These are phyloP conservation scores for Tanytarsus gracilentus DNA, from an alignment of 2,888 invertebrate species.

Conservation along the genomic window DNA sequence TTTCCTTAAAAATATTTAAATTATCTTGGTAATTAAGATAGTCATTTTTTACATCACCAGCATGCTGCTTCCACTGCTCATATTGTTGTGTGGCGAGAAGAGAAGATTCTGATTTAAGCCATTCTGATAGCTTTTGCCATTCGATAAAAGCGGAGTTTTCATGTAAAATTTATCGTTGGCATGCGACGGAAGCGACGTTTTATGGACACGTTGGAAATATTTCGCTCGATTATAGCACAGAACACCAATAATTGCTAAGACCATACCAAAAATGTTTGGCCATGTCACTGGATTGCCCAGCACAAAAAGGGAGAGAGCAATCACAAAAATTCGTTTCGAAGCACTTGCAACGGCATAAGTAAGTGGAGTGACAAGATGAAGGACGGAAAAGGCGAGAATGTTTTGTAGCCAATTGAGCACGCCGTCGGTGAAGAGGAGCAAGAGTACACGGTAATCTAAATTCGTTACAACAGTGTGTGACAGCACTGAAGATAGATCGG, in stretches of 20 bases:
- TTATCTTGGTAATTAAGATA: not conserved
- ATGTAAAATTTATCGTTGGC: not conserved
- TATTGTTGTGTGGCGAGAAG: conserved; percentile 13
- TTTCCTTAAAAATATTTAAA: not conserved
- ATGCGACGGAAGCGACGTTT: conserved; percentile 11
- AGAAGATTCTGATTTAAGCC: conserved; percentile 15
- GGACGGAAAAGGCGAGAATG: conserved; percentile 85
- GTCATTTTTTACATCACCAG: conserved; percentile 9
- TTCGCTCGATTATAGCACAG: conserved; percentile 70
- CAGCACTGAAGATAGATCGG: conserved; percentile 56
- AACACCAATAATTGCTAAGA: conserved; percentile 80
- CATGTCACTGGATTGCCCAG: conserved; percentile 86
- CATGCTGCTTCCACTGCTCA: conserved; percentile 17
- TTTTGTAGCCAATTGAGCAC: conserved; percentile 90
- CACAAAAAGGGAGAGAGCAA: conserved; percentile 75
- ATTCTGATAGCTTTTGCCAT: conserved; percentile 7
- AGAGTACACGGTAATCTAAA: conserved; percentile 49
- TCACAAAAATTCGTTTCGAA: conserved; percentile 87
- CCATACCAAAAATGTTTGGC: conserved; percentile 82
- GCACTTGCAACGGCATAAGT: conserved; percentile 94
- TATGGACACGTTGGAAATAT: conserved; percentile 14
- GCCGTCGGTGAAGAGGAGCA: conserved; percentile 67
- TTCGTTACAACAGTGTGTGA: conserved; percentile 54
- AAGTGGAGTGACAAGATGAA: conserved; percentile 84
- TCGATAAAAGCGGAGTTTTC: not conserved